Conservation (phyloP, 2,797 vertebrate genomes). For the Hoplostethus mediterraneus region DNA sequence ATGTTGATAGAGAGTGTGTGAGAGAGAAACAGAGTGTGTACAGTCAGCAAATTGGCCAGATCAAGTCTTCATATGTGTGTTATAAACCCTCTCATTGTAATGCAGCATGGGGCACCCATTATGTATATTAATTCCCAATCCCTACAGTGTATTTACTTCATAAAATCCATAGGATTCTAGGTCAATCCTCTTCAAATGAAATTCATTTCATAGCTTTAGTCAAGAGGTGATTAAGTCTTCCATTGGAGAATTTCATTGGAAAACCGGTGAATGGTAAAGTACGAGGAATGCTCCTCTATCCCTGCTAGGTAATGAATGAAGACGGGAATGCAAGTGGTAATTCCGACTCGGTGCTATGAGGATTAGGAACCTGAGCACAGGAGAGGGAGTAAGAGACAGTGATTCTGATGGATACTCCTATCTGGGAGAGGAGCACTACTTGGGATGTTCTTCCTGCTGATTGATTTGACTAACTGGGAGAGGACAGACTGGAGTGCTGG, state of each 20-base stretch:
- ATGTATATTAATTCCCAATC: conserved; percentile 58
- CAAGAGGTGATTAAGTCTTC: conserved; percentile 66
- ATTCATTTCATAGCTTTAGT: conserved; percentile 68
- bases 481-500: conserved; percentile 39
- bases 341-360: conserved; percentile 44
- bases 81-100: not conserved
- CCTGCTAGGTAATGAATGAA: conserved; percentile 60
- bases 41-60: conserved; percentile 11
- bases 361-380: conserved; percentile 54
- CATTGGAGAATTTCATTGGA: conserved; percentile 44
- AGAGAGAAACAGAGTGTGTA: not conserved
- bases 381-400: conserved; percentile 46
- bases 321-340: conserved; percentile 24
- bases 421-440: conserved; percentile 50
- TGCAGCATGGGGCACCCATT: conserved; percentile 11
- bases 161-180: conserved; percentile 65
- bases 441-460: conserved; percentile 58
- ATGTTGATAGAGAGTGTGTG: not conserved
- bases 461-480: conserved; percentile 63
- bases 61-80: not conserved
- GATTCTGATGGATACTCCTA: conserved; percentile 68
- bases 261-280: conserved; percentile 30
- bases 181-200: conserved; percentile 68
- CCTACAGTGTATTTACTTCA: conserved; percentile 40
- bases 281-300: conserved; percentile 44